Evolutionary conservation across 1,140 invertebrate genomes (phyloP), one percentile per base, ranked within the genome.

Genomic region (Contarinia nasturtii): DNA sequence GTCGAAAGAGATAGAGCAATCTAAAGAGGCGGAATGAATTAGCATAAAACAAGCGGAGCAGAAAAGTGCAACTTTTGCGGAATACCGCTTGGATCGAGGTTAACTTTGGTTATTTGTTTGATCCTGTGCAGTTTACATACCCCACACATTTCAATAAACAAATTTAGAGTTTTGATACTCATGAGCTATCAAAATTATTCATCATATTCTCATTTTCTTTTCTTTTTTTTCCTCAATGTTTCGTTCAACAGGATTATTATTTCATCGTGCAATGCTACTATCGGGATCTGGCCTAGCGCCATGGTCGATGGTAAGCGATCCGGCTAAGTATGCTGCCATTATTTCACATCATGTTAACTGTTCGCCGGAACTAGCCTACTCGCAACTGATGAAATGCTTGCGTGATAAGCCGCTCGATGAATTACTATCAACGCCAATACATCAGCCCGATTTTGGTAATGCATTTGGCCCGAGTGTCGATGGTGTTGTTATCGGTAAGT

Each of bases 231-330:
- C 17, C 37, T n/a, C 12, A 3, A 27, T 12, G 3, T 7, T 40
- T 40, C 37, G 17, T 18, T 12, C 37, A n/a, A 1, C 70, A 90
- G 86, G 83, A 57, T 69, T 84, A 19, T 73, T 96, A 34, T 96
- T 97, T 64, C 87, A 94, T 62, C 79, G 90, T 53, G 88, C 87
- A 7, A 80, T 97, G 47, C 71, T 97, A 20, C 91, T 95, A 85
- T 91, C 86, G 19, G 93, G 93, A 1, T 92, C 91, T 15, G 91
- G 91, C 0, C 71, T 96, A 33, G 87, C 86, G 52, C 88, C 86
- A 1, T 94, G 86, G 87, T 91, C 91, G 1, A 65, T 93, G 49
- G 84, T 90, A 44, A 77, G 82, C 53, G 84, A 91, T 54, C 87
- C 91, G 1, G 76, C 81, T 46, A 77, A 80, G 56, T 91, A 91